A percentile compares a stretch with the other conserved stretches of the same genome.
phyloP scores from a whole-genome alignment of 2,888 invertebrate species.

The Dicycla oo region DNA sequence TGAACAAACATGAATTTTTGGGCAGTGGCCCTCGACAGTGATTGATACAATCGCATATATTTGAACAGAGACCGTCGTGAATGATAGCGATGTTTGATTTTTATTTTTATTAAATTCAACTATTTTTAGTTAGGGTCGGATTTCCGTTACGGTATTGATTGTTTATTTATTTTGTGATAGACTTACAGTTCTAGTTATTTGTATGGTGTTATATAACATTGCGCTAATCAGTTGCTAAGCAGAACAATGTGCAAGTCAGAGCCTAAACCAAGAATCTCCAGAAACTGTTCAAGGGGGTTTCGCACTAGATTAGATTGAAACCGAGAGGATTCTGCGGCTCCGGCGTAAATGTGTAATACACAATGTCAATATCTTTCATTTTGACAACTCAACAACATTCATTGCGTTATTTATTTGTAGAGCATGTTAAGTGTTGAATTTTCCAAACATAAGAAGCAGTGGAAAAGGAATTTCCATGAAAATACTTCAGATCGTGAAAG shows the following conservation, averaged over 20 bases:
- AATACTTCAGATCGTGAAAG: too few relatives aligned
- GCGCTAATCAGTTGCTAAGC: background rate
- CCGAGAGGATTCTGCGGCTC: background rate
- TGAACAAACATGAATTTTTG: constrained; percentile 67
- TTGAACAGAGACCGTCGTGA: constrained; percentile 58
- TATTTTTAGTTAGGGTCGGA: constrained; percentile 43
- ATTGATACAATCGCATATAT: constrained; percentile 73
- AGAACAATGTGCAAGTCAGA: too few relatives aligned
- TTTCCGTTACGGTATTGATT: constrained; percentile 50
- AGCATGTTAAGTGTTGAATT: too few relatives aligned
- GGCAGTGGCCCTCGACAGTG: constrained; percentile 72
- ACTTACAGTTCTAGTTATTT: background rate
- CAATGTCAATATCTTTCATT: too few relatives aligned
- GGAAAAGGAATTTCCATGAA: too few relatives aligned
- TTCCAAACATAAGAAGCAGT: too few relatives aligned
- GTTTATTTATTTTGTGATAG: constrained; percentile 17
- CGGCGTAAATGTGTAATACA: too few relatives aligned
- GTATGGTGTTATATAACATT: background rate
- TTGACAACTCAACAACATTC: too few relatives aligned
- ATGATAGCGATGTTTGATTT: constrained; percentile 58
- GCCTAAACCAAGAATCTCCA: too few relatives aligned
- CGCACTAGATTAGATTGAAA: background rate
- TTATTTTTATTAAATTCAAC: constrained; percentile 56
- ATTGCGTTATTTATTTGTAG: too few relatives aligned
- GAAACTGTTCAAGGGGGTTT: constrained; percentile 1